These are phyloP conservation scores for Aphelenchoides bicaudatus DNA, from an alignment of 2,888 invertebrate genomes.

Conservation along the genomic window DNA sequence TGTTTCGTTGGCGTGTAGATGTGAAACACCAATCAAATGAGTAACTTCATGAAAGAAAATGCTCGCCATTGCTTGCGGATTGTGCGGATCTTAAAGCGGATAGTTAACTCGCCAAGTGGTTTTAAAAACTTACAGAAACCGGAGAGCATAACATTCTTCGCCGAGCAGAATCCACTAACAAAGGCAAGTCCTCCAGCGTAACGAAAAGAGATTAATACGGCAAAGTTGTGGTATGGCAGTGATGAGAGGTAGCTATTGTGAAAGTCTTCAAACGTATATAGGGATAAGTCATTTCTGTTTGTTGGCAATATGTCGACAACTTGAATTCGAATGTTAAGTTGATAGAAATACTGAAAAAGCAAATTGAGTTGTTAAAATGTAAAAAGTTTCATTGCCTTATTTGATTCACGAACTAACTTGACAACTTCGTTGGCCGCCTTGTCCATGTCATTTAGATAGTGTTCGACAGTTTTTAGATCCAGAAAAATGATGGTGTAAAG, in stretches of 20 bases:
- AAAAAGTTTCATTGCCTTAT: constrained; percentile 34
- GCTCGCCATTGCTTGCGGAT: constrained; percentile 58
- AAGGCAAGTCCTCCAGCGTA: constrained; percentile 58
- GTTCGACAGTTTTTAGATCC: constrained; percentile 46
- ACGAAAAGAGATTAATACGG: constrained; percentile 49
- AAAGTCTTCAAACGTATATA: constrained; percentile 54
- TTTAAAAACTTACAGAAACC: constrained; percentile 21
- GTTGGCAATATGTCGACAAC: constrained; percentile 53
- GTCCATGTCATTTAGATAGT: constrained; percentile 48
- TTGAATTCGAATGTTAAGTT: constrained; percentile 49
- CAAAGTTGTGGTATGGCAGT: constrained; percentile 54
- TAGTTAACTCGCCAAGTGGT: background rate
- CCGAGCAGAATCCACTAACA: constrained; percentile 53
- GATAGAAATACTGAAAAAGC: constrained; percentile 50
- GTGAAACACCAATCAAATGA: constrained; percentile 27
- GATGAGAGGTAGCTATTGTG: constrained; percentile 36
- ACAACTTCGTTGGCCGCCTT: constrained; percentile 45
- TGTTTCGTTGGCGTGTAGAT: no score
- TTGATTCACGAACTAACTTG: constrained; percentile 51
- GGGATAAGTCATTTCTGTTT: constrained; percentile 47
- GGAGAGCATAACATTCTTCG: constrained; percentile 42
- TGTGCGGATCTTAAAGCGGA: constrained; percentile 49
- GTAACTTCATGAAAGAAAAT: constrained; percentile 58
- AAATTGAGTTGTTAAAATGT: background rate
- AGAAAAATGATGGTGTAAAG: constrained; percentile 40